Evolutionary conservation across 1,140 invertebrate species (phyloP).

Genomic region (Brachionus sp.): DNA sequence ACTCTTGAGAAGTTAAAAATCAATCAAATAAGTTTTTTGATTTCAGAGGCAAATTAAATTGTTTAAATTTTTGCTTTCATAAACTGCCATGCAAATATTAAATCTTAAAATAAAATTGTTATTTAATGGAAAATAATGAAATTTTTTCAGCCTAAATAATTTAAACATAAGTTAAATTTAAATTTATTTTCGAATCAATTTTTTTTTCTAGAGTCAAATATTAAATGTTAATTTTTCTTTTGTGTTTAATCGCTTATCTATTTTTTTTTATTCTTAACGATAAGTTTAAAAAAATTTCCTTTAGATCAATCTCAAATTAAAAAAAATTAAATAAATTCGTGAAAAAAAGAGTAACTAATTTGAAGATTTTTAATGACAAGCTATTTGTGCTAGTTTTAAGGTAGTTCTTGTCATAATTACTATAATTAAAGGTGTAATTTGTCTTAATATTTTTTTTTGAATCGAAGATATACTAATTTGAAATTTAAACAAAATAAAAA

Average conservation of each 20-base stretch:
- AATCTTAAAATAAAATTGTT: constrained; percentile 7
- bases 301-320: neutral
- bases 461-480: constrained; percentile 1
- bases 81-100: neutral
- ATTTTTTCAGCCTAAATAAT: neutral
- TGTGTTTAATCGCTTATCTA: neutral
- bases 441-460: neutral
- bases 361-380: neutral
- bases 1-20: neutral
- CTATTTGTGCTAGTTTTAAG: neutral
- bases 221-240: neutral
- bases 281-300: neutral
- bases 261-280: neutral
- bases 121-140: neutral
- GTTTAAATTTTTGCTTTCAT: neutral
- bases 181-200: neutral
- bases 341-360: neutral
- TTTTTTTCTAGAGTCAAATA: neutral
- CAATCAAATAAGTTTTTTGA: neutral
- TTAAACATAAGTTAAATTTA: neutral
- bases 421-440: constrained; percentile 17
- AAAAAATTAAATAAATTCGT: neutral
- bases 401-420: neutral
- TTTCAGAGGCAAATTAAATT: neutral
- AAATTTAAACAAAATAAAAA: neutral